Percentiles rank a stretch among this genome's conserved stretches.
phyloP scores from a whole-genome alignment of 1,140 invertebrate species.

The Meloidogyne floridensis region DNA sequence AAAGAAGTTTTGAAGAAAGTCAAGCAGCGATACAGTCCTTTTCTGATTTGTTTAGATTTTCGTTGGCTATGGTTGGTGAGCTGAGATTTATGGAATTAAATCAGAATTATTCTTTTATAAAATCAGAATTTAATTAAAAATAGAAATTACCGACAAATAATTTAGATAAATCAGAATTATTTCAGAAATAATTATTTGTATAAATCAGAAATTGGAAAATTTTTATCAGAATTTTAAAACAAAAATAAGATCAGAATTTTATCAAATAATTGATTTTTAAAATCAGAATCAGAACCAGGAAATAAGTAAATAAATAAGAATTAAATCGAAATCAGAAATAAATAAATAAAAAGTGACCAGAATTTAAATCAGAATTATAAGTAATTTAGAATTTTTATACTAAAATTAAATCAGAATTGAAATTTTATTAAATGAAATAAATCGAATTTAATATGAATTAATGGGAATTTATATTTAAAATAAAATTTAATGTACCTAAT shows the following conservation, averaged over 20 bases:
- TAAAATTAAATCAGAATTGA: not conserved
- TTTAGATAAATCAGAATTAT: too few species aligned
- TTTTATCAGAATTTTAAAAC: too few species aligned
- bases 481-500: not conserved
- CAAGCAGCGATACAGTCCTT: slow-evolving; percentile 70
- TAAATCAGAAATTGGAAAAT: too few species aligned
- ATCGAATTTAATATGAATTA: too few species aligned
- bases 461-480: not conserved
- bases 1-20: slow-evolving; percentile 70
- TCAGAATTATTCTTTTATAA: not conserved
- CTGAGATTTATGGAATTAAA: not conserved
- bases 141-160: too few species aligned
- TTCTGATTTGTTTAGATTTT: slow-evolving; percentile 36
- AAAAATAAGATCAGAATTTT: too few species aligned
- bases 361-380: not conserved
- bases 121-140: too few species aligned
- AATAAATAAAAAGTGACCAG: not conserved
- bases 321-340: not conserved
- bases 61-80: slow-evolving; percentile 30
- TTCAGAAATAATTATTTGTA: too few species aligned
- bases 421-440: not conserved
- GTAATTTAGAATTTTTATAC: not conserved
- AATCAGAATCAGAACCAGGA: too few species aligned
- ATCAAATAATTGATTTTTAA: too few species aligned
- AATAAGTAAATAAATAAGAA: not conserved